Evolutionary conservation across 2,113 vertebrate genomes (phyloP), one percentile per base, ranked within the genome.

Genomic region (Heteronetta atricapilla): DNA sequence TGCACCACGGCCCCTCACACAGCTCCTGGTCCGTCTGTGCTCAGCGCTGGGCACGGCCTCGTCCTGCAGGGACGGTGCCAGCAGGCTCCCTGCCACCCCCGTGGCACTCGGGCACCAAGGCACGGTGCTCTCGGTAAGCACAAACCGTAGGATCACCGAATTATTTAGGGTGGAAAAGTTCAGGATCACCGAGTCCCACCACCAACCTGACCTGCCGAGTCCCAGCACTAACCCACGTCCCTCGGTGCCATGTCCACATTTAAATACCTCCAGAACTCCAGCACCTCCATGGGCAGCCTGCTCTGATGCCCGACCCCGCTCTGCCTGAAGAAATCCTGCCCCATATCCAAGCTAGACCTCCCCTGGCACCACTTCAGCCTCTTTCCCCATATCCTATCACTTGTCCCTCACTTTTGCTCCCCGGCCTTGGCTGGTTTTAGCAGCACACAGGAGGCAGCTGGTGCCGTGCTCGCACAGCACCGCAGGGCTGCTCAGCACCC

Each of bases 401-500:
- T 29, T 29, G 26, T 16, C 52, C 26, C 28, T 36, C 68, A 31
- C 68, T 52, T 91, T 55, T 58, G 68, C 73, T 26, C 60, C 1
- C 8, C 40, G 64, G 42, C 72, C 63, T 25, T 52, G n/a, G 3
- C 1, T 0, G 9, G 6, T 11, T n/a, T 1, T 5, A 66, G 21
- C 18, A 60, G 88, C 40, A n/a, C 18, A 3, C 5, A 44, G 67
- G 19, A 0, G 0, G 34, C 12, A 14, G 20, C 11, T 60, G 10
- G 50, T 0, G 1, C 86, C 3, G 29, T 13, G 82, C 66, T 31
- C 3, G 0, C 79, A 36, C 56, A 0, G 62, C 79, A 14, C 40
- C 75, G n/a, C 56, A 0, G 62, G 82, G 14, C 36, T 10, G 28
- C 29, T 4, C 0, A 2, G 25, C 79, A 36, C 12, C 84, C 1